Base-by-base conservation (phyloP, 2,113 vertebrate species). In the Scomber scombrus region DNA sequence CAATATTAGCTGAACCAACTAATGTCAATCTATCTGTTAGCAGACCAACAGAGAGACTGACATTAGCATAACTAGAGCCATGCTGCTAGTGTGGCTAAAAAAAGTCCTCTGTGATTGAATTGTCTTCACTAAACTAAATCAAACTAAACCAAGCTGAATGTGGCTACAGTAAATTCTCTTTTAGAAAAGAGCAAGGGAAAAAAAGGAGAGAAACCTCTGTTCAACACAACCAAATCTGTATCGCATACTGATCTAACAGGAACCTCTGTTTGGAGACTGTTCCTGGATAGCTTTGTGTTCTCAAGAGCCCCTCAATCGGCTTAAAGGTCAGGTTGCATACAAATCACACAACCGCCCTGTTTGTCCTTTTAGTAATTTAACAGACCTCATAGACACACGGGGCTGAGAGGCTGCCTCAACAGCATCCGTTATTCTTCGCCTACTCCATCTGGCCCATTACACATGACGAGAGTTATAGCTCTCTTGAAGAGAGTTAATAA, bases 251-350 rank as follows among this genome's bases (percentile, higher is more conserved):
- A 84, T 84, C 60, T 84, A 88, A 82, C 45, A 34, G 57, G 26
- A 88, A 64, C 57, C 49, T 50, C 16, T 74, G 70, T 85, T 85
- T 86, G 69, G 51, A 86, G 72, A 75, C 66, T 45, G 54, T 80
- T 88, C 74, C 71, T 73, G 73, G 62, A 78, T 51, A 18, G 68
- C 65, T 72, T 63, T 65, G 71, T 87, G 77, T 78, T 88, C 81
- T 87, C 54, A 63, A 86, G 85, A 81, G 77, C 76, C 71, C 70
- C 74, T 80, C 56, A 51, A 87, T 87, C 31, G 87, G 69, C 84
- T 80, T 78, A 93, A 93, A 94, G 91, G 92, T 92, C 91, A 92
- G 49, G 54, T 67, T 80, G 85, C 78, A 91, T 84, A 88, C 84
- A 93, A 89, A 93, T 93, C 90, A 88, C 82, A 83, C 75, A 65